phyloP scores from a whole-genome alignment of 2,113 vertebrate species.

The Panurus biarmicus region DNA sequence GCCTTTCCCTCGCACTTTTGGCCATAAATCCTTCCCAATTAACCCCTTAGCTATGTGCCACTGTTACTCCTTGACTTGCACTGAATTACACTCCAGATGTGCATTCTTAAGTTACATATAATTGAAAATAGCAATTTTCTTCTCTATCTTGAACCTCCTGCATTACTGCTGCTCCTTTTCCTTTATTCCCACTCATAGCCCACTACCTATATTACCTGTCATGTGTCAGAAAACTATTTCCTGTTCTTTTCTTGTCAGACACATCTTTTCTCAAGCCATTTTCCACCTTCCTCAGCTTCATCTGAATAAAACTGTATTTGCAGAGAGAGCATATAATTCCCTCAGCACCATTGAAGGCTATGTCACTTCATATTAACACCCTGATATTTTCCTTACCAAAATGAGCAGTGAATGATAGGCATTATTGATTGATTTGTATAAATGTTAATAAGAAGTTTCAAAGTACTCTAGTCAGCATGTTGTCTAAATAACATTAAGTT shows the following conservation, averaged over 20 bases:
- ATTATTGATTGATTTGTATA: neutral
- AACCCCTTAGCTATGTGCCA: neutral
- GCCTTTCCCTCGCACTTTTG: neutral
- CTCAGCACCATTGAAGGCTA: neutral
- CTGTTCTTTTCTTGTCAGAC: neutral
- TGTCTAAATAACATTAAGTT: neutral
- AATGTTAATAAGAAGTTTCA: neutral
- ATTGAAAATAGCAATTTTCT: neutral
- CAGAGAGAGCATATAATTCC: neutral
- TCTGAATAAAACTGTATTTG: neutral
- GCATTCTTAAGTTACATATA: neutral
- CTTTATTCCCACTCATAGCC: neutral
- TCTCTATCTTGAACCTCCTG: neutral
- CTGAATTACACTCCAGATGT: fast-evolving
- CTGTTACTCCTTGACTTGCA: neutral
- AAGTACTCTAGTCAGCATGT: neutral
- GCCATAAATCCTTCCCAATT: neutral
- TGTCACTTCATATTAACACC: neutral
- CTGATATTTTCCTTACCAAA: neutral
- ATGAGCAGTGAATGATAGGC: neutral
- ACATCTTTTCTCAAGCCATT: neutral
- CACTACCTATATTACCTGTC: neutral
- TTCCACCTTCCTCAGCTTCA: neutral
- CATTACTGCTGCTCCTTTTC: neutral
- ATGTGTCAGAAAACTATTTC: neutral